phyloP scores from a whole-genome alignment of 1,140 invertebrate species.

The Thereuonema tuberculata region DNA sequence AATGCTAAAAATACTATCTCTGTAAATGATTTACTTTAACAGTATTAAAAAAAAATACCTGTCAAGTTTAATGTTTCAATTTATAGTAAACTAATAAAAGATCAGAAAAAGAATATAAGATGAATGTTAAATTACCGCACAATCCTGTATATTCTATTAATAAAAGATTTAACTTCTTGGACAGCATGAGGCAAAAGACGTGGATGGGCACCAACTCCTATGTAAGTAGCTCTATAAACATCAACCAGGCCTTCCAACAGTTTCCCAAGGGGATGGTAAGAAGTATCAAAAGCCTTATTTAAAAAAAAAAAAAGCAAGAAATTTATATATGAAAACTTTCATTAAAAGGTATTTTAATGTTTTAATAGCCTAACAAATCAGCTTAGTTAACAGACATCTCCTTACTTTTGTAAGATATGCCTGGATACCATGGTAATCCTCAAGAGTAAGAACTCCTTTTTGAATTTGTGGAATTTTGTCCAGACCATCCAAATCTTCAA shows the following conservation, averaged over 20 bases:
- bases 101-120: no score
- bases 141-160: constrained; percentile 25
- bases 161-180: constrained; percentile 29
- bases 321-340: constrained; percentile 7
- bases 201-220: constrained; percentile 60
- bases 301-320: constrained; percentile 21
- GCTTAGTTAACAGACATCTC: not conserved
- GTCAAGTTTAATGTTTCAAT: no score
- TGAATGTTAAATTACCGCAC: constrained; percentile 29
- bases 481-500: constrained; percentile 41
- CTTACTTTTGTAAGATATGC: constrained; percentile 46
- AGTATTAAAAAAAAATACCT: no score
- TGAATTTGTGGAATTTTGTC: constrained; percentile 56
- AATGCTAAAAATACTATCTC: no score
- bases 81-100: no score
- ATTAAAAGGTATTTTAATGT: not conserved
- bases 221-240: constrained; percentile 64
- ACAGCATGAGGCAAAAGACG: constrained; percentile 58
- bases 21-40: no score
- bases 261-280: constrained; percentile 54
- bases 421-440: constrained; percentile 45
- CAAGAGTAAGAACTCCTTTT: constrained; percentile 42
- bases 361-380: no score
- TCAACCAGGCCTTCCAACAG: constrained; percentile 50
- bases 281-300: constrained; percentile 55